A percentile compares a stretch with the other conserved stretches of the same genome.
phyloP scores from a whole-genome alignment of 2,888 invertebrate species.

The Conchocele bisecta region DNA sequence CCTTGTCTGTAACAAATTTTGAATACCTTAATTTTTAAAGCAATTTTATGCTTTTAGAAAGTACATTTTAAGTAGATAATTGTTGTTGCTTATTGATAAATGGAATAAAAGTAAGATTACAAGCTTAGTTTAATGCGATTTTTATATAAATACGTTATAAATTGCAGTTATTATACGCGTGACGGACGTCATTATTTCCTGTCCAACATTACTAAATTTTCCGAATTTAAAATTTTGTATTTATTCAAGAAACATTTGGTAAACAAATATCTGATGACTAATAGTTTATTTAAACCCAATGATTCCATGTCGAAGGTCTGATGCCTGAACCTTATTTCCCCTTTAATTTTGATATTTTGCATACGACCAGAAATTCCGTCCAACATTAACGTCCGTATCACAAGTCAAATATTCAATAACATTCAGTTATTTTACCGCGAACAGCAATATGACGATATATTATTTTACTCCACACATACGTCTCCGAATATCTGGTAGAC shows the following conservation, averaged over 20 bases:
- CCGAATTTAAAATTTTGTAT: background rate
- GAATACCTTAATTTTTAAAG: too few relatives aligned
- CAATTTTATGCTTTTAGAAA: too few relatives aligned
- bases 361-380: conserved; percentile 1
- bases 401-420: background rate
- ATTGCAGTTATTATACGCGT: background rate
- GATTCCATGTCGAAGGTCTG: too few relatives aligned
- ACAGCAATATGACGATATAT: too few relatives aligned
- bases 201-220: conserved; percentile 2
- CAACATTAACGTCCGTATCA: conserved; percentile 7
- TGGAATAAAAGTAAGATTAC: background rate
- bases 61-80: too few relatives aligned
- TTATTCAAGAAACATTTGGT: background rate
- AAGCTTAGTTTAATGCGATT: background rate
- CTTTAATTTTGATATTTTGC: background rate
- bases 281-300: too few relatives aligned
- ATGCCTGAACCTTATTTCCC: background rate
- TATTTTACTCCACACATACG: too few relatives aligned
- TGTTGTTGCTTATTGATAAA: too few relatives aligned
- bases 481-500: too few relatives aligned
- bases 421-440: background rate
- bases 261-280: too few relatives aligned
- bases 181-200: conserved; percentile 4
- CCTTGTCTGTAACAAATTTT: too few relatives aligned
- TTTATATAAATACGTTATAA: background rate